Evolutionary conservation across 2,797 vertebrate genomes (phyloP), one percentile per base, ranked within the genome.

Genomic region (Pseudochromis fuscus): DNA sequence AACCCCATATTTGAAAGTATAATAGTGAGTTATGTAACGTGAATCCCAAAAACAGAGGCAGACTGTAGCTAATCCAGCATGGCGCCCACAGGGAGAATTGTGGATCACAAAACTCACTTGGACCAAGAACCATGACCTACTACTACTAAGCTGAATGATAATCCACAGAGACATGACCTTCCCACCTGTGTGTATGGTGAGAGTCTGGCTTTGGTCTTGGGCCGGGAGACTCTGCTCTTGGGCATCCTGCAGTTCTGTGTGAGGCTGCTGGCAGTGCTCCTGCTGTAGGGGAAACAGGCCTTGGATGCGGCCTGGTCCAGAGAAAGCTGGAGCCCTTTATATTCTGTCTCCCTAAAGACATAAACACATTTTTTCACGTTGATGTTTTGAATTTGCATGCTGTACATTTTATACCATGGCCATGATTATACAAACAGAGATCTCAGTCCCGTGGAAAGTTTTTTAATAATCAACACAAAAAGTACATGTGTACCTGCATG

Each of bases 301-400:
- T 98, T 98, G 81, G 95, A 94, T 9, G 95, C 93, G 85, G 96
- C 94, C 91, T 99, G 98, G 92, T 99, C 98, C 90, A 99, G 85
- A 18, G 98, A 98, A 57, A 99, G 95, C 89, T 99, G 98, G 7
- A 99, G 93, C 62, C 97, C 97, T 94, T 98, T 98, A 79, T 98
- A 99, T 86, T 99, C 97, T 0, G 96, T 97, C 83, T 99, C 97
- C 90, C 98, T 99, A 83, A 35, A 74, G 69, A 88, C 40, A 83
- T n/a, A 78, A 65, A 27, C 50, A 78, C 31, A 42, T 48, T 31
- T 2, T 48, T 33, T 52, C 50, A 46, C 15, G 7, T 42, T 19
- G 40, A 74, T 50, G 18, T 58, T 70, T 38, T 33, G 5, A n/a
- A 70, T 74, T 77, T 67, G 42, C 49, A 67, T 75, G 40, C 51